A percentile compares a stretch with the other conserved stretches of the same genome.
Conservation (phyloP, 1,140 invertebrate species). For the Danaus melanippus region DNA sequence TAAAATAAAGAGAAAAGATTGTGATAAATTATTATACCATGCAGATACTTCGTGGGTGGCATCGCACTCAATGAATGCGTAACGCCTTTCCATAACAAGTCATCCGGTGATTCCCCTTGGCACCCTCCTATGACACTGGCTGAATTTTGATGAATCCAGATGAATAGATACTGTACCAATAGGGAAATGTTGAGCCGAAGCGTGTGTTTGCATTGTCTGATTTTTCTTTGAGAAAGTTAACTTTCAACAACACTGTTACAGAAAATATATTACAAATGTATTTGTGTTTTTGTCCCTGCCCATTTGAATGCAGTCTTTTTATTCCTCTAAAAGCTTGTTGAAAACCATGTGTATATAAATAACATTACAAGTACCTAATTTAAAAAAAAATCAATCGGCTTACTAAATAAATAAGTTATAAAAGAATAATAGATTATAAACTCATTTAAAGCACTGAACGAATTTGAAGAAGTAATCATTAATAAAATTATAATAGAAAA, state of each 20-base stretch:
- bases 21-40: conserved; percentile 1
- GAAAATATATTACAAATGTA: conserved; percentile 5
- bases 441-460: too few relatives aligned
- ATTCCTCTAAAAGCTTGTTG: too few relatives aligned
- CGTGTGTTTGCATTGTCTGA: neutral
- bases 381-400: too few relatives aligned
- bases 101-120: conserved; percentile 30
- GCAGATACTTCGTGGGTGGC: conserved; percentile 32
- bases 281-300: neutral
- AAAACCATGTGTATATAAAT: too few relatives aligned
- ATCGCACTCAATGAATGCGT: conserved; percentile 30
- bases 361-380: too few relatives aligned
- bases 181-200: neutral
- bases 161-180: conserved; percentile 15
- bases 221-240: too few relatives aligned
- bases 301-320: too few relatives aligned
- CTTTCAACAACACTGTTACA: too few relatives aligned
- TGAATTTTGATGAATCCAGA: conserved; percentile 37
- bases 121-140: conserved; percentile 27
- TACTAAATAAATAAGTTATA: too few relatives aligned
- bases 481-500: too few relatives aligned
- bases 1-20: conserved; percentile 1
- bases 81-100: conserved; percentile 38
- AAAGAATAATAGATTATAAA: too few relatives aligned
- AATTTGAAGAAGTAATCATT: too few relatives aligned